Evolutionary conservation across 1,140 invertebrate species (phyloP), one percentile per base, ranked within the genome.

Genomic region (Sycophaga agraensis): DNA sequence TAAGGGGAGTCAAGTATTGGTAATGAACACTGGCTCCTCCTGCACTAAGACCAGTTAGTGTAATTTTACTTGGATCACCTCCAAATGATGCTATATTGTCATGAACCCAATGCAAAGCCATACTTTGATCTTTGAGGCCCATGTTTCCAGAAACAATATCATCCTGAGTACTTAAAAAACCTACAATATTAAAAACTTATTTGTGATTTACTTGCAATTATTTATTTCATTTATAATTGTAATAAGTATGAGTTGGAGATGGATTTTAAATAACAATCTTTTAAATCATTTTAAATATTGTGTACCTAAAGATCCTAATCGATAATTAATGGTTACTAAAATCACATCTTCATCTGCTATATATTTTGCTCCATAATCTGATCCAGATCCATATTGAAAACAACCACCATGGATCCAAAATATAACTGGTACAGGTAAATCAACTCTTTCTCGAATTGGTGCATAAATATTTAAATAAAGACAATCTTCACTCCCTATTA

Each of bases 311-410:
- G 84, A 81, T 66, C 86, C 86, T 9, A 83, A 69, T 39, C 87
- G 80, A 69, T 88, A 89, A 64, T 88, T 88, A 7, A 89, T 69
- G 0, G 86, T 88, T 1, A 89, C 85, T 26, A 89, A 72, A 48
- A 89, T 77, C 2, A 87, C 79, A 49, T 87, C 81, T 45, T 83
- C 79, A 60, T 85, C 82, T 76, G 89, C 80, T 1, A 90, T 72
- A 68, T 85, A 87, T 56, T 86, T 83, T 0, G 86, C 81, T 57
- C 80, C 71, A 72, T 81, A 70, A 19, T 61, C 59, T 28, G 59
- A 78, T 74, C 46, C 77, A 64, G 73, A 75, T 50, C 84, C 84
- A 68, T 63, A 75, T 63, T 75, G 73, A 21, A 80, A 80, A 9
- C 62, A 67, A 5, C 77, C 78, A 19, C 78, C 78, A 24, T 79